These are phyloP conservation scores for Augochlora pura DNA, from an alignment of 1,140 invertebrate species.

Conservation along the genomic window DNA sequence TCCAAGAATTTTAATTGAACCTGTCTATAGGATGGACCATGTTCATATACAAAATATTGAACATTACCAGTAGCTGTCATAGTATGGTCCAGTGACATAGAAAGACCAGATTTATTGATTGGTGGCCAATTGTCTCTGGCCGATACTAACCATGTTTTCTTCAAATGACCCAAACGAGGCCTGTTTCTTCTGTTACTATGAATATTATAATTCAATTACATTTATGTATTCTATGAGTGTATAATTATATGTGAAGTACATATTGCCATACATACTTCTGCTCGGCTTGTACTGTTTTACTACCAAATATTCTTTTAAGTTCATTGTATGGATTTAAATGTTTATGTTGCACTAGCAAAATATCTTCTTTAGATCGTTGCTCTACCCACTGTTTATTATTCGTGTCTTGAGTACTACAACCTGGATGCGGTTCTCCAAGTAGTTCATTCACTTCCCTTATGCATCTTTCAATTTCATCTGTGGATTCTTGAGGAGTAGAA, in stretches of 20 bases:
- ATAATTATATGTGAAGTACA: conserved; percentile 1
- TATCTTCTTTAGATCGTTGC: conserved; percentile 75
- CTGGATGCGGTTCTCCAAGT: conserved; percentile 82
- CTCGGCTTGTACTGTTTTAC: conserved; percentile 87
- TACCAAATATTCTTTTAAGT: conserved; percentile 91
- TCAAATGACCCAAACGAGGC: conserved; percentile 80
- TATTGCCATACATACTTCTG: conserved; percentile 78
- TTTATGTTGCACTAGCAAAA: conserved; percentile 85
- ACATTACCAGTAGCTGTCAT: conserved; percentile 74
- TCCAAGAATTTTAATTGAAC: conserved; percentile 88
- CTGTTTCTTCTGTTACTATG: conserved; percentile 82
- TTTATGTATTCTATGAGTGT: no score
- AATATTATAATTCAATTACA: conserved; percentile 39
- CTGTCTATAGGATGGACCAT: conserved; percentile 88
- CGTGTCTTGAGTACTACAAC: conserved; percentile 60
- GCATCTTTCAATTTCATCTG: conserved; percentile 87
- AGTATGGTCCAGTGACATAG: conserved; percentile 85
- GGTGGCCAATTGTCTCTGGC: conserved; percentile 86
- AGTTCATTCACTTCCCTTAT: conserved; percentile 87
- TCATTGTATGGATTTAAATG: conserved; percentile 92
- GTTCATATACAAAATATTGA: conserved; percentile 90
- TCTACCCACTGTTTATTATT: conserved; percentile 67
- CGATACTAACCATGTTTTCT: conserved; percentile 85
- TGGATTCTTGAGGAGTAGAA: conserved; percentile 67
- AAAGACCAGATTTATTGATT: conserved; percentile 85